Evolutionary conservation across 2,113 vertebrate species (phyloP), one percentile per base, ranked within the genome.

Genomic region (Sorex araneus): DNA sequence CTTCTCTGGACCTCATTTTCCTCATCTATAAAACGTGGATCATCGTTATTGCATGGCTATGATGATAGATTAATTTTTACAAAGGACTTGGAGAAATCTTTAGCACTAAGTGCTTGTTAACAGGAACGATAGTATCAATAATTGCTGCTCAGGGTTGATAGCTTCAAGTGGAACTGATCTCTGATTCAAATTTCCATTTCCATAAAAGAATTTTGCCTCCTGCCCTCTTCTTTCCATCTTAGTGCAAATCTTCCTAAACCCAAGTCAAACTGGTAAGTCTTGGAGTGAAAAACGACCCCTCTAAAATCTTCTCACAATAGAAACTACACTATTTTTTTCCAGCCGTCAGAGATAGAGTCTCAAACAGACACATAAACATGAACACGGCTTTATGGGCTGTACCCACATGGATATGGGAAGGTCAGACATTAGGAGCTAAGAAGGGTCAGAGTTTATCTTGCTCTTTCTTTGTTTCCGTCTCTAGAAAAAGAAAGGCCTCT

Each of bases 401-500:
- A 0, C 57, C 60, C 7, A 25, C 40, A 78, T 40, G 10, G 45
- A 27, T 57, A 73, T 0, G 4, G 19, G 10, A 83, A 64, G 66
- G 27, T n/a, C 45, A 60, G 66, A 30, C 73, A 2, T 84, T 0
- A 3, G 28, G 54, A 89, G 79, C 74, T 67, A 27, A 83, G 15
- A 10, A 36, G 43, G 84, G 84, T 92, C 83, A 66, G 57, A 16
- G 89, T 94, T 93, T 95, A 84, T 97, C 93, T 96, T 91, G 0
- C 4, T 95, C 91, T 96, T 67, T 83, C 96, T 97, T 97, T 97
- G 96, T 97, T 92, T 96, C 90, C 79, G 67, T 84, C 94, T 84
- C 93, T 84, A 91, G 95, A 66, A 27, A 70, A 77, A 16, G 74
- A 83, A 93, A 89, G 82, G 92, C 79, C 91, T 92, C 89, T 50